phyloP scores from a whole-genome alignment of 2,797 vertebrate species.

The Melanotaenia pygmaea region DNA sequence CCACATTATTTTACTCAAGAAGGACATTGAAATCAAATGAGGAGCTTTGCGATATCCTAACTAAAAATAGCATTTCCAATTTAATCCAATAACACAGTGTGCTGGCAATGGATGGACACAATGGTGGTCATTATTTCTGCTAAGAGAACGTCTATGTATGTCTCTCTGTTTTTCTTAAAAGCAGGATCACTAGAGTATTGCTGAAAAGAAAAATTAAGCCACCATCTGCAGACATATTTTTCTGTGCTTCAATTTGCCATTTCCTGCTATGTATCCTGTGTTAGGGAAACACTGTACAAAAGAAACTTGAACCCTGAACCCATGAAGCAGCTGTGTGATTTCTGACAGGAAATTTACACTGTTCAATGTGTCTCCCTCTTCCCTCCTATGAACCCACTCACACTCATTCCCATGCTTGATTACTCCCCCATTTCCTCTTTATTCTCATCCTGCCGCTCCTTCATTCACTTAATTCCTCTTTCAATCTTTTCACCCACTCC shows the following conservation, averaged over 20 bases:
- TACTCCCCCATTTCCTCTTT: conserved; percentile 63
- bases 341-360: conserved; percentile 67
- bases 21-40: background rate
- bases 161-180: conserved; percentile 15
- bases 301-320: conserved; percentile 57
- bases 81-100: conserved; percentile 10
- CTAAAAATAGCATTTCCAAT: conserved; percentile 20
- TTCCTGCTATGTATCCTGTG: conserved; percentile 73
- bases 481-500: conserved; percentile 39
- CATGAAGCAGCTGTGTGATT: conserved; percentile 28
- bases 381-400: conserved; percentile 68
- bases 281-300: conserved; percentile 45
- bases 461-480: conserved; percentile 74
- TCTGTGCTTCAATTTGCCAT: conserved; percentile 40
- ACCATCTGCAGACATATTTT: conserved; percentile 46
- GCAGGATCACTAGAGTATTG: background rate
- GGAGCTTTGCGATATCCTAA: conserved; percentile 3
- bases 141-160: conserved; percentile 24
- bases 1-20: conserved; percentile 17
- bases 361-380: conserved; percentile 52
- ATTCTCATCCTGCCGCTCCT: conserved; percentile 79
- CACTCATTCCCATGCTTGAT: conserved; percentile 62
- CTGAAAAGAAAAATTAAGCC: conserved; percentile 30
- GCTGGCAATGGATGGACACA: conserved; percentile 14
- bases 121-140: conserved; percentile 11